Base-by-base conservation (phyloP, 2,113 vertebrate species). In the Bubo bubo region DNA sequence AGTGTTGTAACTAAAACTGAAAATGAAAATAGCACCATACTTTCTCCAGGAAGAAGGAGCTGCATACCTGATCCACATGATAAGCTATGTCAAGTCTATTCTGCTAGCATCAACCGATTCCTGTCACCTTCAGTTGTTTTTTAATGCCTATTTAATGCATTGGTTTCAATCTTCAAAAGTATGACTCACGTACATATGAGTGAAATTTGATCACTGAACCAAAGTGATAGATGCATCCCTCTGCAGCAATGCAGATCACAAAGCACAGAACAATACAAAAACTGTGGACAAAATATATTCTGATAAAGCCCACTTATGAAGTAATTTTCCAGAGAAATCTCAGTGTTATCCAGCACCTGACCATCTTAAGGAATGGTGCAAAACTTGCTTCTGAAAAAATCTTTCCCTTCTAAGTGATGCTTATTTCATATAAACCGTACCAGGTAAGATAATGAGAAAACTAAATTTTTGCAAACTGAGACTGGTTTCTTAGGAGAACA, bases 161-260 rank as follows among this genome's bases (percentile, higher is more conserved):
- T 49, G 35, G 55, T 52, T 49, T 89, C 45, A 37, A 63, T 56
- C 55, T 87, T 87, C 75, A 74, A 56, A 77, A 52, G 39, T 26
- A n/a, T 9, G 7, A 56, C 34, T 53, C 6, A 8, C 30, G 26
- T 3, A 7, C 23, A 39, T 58, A 52, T n/a, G 68, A 70, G 71
- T 41, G 43, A 89, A 80, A 86, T 83, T 23, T 72, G 53, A 89
- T n/a, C n/a, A 83, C 83, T 80, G 63, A 91, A 89, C 24, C 49
- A 30, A 91, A 89, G 39, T 8, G 43, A 43, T 35, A 35, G 37
- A 35, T 43, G 39, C 17, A 34, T 41, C 22, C 22, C 47, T n/a
- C 72, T 64, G 26, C 43, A 80, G 49, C 53, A 39, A 2, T 6
- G 32, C 3, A 15, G 14, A 73, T 34, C 76, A 43, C 58, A 73